Base-by-base conservation (phyloP, 2,888 invertebrate genomes). In the Cremastinae sp. region DNA sequence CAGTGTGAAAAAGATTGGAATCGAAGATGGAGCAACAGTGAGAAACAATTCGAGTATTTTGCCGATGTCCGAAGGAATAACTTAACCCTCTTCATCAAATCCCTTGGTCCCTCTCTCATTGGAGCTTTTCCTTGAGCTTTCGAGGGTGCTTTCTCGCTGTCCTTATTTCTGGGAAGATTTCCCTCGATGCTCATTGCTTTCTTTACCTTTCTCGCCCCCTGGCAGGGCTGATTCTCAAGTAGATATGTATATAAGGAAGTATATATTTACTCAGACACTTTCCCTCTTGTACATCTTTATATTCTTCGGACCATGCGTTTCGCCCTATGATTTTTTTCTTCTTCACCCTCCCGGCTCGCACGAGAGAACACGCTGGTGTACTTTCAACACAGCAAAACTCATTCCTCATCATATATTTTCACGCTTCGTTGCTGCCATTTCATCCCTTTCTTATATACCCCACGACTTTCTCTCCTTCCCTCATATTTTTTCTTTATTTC, bases 111-210 rank as follows among this genome's bases (percentile, higher is more conserved):
- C 12, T 49, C 62, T 51, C 59, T 54, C 34, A 22, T 66, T 68
- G 53, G 28, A 28, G 20, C 59, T 47, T 74, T 58, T 45, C 43
- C 64, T 53, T 68, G 16, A 41, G 38, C 64, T 45, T 41, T 61
- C 47, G 36, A 51, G 20, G n/a, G 28, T 41, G 45, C 56, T 28
- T 65, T 58, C 34, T 41, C 56, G 28, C 47, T 69, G 47, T 56
- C 65, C 70, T 85, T 86, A 83, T 85, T 85, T 85, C 81, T 28
- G 28, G 78, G 78, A 83, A 84, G 85, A 86, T 86, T 86, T 86
- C 86, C 87, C 86, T 81, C 77, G 87, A 84, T 84, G 84, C 84
- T 86, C 86, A 81, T 85, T 85, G 83, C 83, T 81, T 80, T 82
- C 78, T 72, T 59, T 68, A 36, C 16, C 58, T 56, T 51, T 61